These are phyloP conservation scores for Hydrophis major DNA, from an alignment of 2,797 vertebrate genomes.

Conservation along the genomic window DNA sequence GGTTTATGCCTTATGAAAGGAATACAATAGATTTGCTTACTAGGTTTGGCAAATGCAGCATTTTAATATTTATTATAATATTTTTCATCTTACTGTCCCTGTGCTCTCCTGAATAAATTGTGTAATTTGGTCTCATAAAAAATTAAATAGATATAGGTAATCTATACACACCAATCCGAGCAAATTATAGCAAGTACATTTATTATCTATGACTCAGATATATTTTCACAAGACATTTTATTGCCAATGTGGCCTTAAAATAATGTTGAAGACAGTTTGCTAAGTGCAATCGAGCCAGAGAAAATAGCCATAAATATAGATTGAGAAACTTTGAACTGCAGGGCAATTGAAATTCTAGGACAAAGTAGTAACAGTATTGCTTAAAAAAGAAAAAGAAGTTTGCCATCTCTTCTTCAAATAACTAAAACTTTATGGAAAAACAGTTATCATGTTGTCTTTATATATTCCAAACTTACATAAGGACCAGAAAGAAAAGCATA, in stretches of 20 bases:
- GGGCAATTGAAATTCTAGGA: not conserved
- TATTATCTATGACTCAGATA: not conserved
- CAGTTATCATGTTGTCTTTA: not conserved
- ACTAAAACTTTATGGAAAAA: not conserved
- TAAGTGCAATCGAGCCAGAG: not conserved
- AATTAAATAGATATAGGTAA: not conserved
- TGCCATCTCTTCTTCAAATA: not conserved
- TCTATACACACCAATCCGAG: not conserved
- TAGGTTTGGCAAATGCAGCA: not conserved
- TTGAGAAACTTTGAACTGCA: not conserved
- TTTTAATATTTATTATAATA: not conserved
- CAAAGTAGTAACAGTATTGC: not conserved
- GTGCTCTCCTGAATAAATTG: not conserved
- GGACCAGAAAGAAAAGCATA: not conserved
- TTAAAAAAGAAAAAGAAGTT: not conserved
- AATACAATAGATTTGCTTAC: not conserved
- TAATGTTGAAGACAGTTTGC: not conserved
- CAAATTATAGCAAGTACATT: slow-evolving; percentile 17
- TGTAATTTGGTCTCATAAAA: not conserved
- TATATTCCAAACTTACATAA: not conserved
- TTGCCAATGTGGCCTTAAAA: slow-evolving; percentile 14
- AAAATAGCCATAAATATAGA: not conserved
- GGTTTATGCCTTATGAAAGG: not conserved
- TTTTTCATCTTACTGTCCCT: not conserved
- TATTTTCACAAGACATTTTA: slow-evolving; percentile 1